Evolutionary conservation across 2,797 vertebrate species (phyloP).

Genomic region (Prionace glauca): DNA sequence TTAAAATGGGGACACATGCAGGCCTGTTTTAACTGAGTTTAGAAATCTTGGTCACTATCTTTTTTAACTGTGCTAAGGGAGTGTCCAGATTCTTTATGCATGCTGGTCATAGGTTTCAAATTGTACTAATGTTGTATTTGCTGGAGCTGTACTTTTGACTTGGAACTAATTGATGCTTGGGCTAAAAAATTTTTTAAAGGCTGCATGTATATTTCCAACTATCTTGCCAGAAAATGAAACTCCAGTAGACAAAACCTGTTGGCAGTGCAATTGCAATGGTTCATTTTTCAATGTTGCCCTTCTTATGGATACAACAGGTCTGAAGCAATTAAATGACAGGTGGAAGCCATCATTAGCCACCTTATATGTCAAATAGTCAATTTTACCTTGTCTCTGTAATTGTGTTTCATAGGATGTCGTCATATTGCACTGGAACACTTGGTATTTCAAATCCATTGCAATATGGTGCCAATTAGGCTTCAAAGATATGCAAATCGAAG

Average conservation of each 20-base stretch:
- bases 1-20: not conserved
- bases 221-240: not conserved
- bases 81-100: slow-evolving; percentile 28
- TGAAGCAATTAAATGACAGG: not conserved
- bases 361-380: not conserved
- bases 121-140: slow-evolving; percentile 35
- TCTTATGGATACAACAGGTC: not conserved
- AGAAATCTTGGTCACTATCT: not conserved
- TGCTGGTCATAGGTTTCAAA: slow-evolving; percentile 34
- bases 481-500: not conserved
- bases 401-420: not conserved
- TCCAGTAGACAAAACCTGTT: not conserved
- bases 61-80: slow-evolving; percentile 17
- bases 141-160: slow-evolving; percentile 35
- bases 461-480: slow-evolving; percentile 18
- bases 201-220: slow-evolving; percentile 35
- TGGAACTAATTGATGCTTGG: slow-evolving; percentile 36
- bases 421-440: not conserved
- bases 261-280: not conserved
- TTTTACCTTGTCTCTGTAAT: slow-evolving; percentile 2
- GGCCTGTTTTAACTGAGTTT: slow-evolving; percentile 4
- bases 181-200: slow-evolving; percentile 27
- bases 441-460: not conserved
- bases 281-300: not conserved
- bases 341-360: slow-evolving; percentile 24